Conservation (phyloP, 2,888 invertebrate species). For the Arrhopalites spinosus region DNA sequence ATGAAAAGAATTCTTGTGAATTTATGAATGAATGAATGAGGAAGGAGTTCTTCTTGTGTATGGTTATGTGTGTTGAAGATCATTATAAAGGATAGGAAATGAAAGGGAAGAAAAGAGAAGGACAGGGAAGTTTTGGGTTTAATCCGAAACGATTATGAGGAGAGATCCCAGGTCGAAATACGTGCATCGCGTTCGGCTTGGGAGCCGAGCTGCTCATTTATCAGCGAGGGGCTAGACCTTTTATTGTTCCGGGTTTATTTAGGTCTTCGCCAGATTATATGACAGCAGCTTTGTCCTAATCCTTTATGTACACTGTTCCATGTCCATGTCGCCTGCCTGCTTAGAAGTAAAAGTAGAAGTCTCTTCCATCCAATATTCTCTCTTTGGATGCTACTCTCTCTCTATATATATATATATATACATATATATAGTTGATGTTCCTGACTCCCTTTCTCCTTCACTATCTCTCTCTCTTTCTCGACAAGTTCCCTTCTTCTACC, state of each 20-base stretch:
- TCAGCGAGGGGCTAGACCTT: constrained; percentile 30
- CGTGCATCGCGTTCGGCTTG: constrained; percentile 12
- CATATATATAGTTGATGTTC: background rate
- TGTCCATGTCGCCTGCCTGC: background rate
- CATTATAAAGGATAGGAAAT: constrained; percentile 22
- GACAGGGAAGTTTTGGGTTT: constrained; percentile 24
- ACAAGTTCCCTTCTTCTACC: background rate
- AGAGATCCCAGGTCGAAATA: constrained; percentile 26
- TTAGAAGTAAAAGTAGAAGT: background rate
- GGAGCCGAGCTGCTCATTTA: constrained; percentile 17
- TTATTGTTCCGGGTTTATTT: constrained; percentile 43
- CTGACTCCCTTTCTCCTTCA: constrained; percentile 1
- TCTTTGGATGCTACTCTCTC: background rate
- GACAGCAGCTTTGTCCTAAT: constrained; percentile 42
- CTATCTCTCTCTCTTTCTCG: background rate
- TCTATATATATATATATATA: background rate
- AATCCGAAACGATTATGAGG: constrained; percentile 33
- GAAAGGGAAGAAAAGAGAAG: constrained; percentile 1
- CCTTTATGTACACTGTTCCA: constrained; percentile 23
- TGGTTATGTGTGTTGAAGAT: constrained; percentile 9
- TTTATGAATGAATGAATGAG: constrained; percentile 29
- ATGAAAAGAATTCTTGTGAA: constrained; percentile 29
- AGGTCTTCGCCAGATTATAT: constrained; percentile 48
- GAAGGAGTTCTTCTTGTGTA: background rate
- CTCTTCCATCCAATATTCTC: background rate